Evolutionary conservation across 1,140 invertebrate species (phyloP), one percentile per base, ranked within the genome.

Genomic region (Caligus rogercresseyi): DNA sequence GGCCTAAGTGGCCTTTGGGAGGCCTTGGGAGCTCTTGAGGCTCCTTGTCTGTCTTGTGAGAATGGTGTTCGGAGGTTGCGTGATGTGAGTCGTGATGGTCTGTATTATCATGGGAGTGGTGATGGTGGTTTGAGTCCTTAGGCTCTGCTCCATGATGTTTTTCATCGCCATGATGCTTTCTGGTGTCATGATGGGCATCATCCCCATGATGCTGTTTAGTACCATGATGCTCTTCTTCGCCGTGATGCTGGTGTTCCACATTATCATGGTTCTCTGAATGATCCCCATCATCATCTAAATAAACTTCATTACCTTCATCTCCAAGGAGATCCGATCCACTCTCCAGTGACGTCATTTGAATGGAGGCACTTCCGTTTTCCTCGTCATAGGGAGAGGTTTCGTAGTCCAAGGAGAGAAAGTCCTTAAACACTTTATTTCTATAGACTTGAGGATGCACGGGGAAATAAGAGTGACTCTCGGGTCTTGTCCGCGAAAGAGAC

Each of bases 1-100:
- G 71, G 16, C 69, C 69, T 19, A 67, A 65, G 62, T 69, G 15
- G 1, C 25, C 21, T 54, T 54, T 23, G 21, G 53, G 53, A 11
- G 21, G 53, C 4, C 11, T 16, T 19, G 53, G 53, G 21, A 54
- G 4, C 4, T 19, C 21, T 19, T 43, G 7, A 43, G n/a, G 7
- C n/a, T 43, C 31, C 7, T 43, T n/a, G n/a, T 43, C 7, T 18
- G 24, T 21, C 4, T 65, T 23, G 58, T 15, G 61, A 19, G 21
- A 16, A 25, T 61, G 56, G 43, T 64, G 20, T 14, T 64, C 25
- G 21, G 19, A 20, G 2, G 18, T 14, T 21, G 16, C 20, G 56
- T 56, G 21, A 13, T 16, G 16, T 15, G 19, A 23, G 16, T 21
- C 15, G 16, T 64, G 57, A 24, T 64, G 63, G 2, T 64, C 55